Base-by-base conservation (phyloP, 2,113 vertebrate genomes). In the Amphiprion percula region DNA sequence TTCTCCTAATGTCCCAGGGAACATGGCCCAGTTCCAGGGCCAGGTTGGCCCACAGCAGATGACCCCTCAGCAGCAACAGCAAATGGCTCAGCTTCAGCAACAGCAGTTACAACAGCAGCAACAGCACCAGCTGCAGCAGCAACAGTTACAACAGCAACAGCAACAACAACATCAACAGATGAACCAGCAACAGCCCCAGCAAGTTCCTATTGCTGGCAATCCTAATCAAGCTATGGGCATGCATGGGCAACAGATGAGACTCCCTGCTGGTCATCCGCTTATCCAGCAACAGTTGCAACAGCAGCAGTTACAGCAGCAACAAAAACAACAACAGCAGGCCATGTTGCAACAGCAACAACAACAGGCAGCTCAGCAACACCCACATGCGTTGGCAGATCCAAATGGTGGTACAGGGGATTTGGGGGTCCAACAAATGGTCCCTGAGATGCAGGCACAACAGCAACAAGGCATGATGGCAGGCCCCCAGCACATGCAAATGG, bases 401-500 rank as follows among this genome's bases (percentile, higher is more conserved):
- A 91, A 93, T 21, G 89, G 86, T 80, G 85, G 80, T 0, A 92
- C 97, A 30, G 96, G 96, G 19, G 97, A 92, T 67, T 83, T 99
- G 74, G 92, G 95, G 2, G 90, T 95, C 14, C 94, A 94, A 69
- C 96, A 97, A 85, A 97, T 99, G 95, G 93, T 98, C 77, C 95
- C 97, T 61, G 98, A 99, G 41, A 96, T 99, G 91, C 96, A 96
- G 86, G 96, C 95, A 84, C 95, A 95, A 80, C 98, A 97, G 88
- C 97, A 97, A 91, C 94, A 95, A 87, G 92, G 89, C 39, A 98
- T 96, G 93, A 95, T 98, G 93, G 96, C 84, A 23, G 91, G 96
- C n/a, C 92, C 96, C 67, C 96, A 97, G 77, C 97, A 99, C n/a
- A 95, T 99, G 94, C 97, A 98, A 88, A 95, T 96, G 86, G 96